A percentile compares a stretch with the other conserved stretches of the same genome.
Conservation (phyloP, 2,113 vertebrate species). For the Pseudorhombus dupliciocellatus region DNA sequence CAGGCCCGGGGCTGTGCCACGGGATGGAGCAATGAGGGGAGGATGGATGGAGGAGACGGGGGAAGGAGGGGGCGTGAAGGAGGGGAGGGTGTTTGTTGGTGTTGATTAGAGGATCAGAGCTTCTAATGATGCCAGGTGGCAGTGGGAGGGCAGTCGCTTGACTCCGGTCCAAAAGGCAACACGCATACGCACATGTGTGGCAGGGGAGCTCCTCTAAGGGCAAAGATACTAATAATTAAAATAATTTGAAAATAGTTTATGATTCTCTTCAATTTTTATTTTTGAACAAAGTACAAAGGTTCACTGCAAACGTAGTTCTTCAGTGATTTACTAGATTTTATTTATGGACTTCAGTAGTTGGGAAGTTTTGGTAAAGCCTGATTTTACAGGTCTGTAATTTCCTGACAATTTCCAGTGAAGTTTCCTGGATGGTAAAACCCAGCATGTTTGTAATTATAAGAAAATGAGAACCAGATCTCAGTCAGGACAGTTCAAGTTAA, state of each 20-base stretch:
- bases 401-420: not conserved
- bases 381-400: not conserved
- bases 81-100: slow-evolving; percentile 55
- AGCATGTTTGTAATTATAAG: slow-evolving; percentile 1
- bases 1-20: slow-evolving; percentile 16
- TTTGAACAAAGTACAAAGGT: not conserved
- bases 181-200: slow-evolving; percentile 7
- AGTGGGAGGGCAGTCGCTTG: slow-evolving; percentile 51
- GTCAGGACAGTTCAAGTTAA: not conserved
- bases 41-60: slow-evolving; percentile 17
- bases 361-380: not conserved
- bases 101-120: slow-evolving; percentile 73
- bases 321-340: not conserved
- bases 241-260: too few relatives aligned
- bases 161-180: slow-evolving; percentile 41
- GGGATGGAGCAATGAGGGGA: slow-evolving; percentile 22
- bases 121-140: slow-evolving; percentile 70
- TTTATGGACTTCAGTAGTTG: not conserved
- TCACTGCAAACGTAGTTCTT: too few relatives aligned
- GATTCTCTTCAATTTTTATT: not conserved
- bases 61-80: slow-evolving; percentile 18
- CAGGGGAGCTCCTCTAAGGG: slow-evolving; percentile 27
- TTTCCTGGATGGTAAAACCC: not conserved
- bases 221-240: slow-evolving; percentile 21
- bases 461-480: not conserved